Base-by-base conservation (phyloP, 2,888 invertebrate genomes). In the Caenorhabditis imperialis region DNA sequence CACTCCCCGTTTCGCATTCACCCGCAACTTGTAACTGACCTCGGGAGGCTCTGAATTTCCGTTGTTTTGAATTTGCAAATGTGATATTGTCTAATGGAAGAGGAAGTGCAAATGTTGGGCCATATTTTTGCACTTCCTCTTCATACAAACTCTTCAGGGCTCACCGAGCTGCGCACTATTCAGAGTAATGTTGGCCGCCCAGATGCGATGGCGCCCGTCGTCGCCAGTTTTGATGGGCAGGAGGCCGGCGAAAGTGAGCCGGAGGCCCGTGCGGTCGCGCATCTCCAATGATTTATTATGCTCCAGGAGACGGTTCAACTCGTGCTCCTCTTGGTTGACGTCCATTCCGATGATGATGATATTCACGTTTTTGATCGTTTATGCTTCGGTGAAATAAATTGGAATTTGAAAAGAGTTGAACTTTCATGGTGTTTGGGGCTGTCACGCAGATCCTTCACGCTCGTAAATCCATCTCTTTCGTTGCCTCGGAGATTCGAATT, bases 131-230 rank as follows among this genome's bases (percentile, higher is more conserved):
- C n/a, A n/a, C n/a, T n/a, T n/a, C n/a, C n/a, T n/a, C n/a, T n/a
- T n/a, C n/a, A n/a, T 45, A 35, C 2, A 7, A n/a, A 20, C 47
- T 33, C 16, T 37, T 37, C 10, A n/a, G 8, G 14, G 33, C 61
- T 71, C 57, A 74, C 74, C 69, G n/a, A 75, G 22, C 20, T 69
- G 62, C 3, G 40, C 69, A 23, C 57, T 42, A 54, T 75, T 75
- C 47, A 75, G 37, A 63, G 70, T 63, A 22, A 75, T 63, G 47
- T 63, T 75, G 5, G 40, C 53, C 22, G 45, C 58, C 75, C 75
- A 75, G 42, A 54, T 57, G 40, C 69, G 62, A 27, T 37, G 63
- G 37, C 57, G 30, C 16, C 61, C 58, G 14, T 75, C 48, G 25
- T 67, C 69, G 22, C 53, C 69, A 3, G 58, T 65, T 23, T 57